A percentile compares a stretch with the other conserved stretches of the same genome.
Conservation (phyloP, 2,113 vertebrate genomes). For the Gnathonemus longibarbis region DNA sequence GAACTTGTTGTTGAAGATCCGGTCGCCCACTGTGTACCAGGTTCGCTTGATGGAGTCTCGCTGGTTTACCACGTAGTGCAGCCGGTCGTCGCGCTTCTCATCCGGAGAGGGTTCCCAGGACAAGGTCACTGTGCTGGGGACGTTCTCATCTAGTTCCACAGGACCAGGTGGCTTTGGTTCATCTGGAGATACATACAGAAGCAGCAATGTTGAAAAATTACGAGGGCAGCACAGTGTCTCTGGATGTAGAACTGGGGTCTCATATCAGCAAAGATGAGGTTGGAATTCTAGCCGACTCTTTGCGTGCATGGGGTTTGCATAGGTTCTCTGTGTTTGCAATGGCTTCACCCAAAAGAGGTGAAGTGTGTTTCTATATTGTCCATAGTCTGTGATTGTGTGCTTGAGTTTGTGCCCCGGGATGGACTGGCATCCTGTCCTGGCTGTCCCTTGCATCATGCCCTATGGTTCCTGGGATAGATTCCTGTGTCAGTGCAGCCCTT, state of each 20-base stretch:
- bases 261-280: background rate
- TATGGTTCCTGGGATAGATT: background rate
- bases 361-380: background rate
- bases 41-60: conserved; percentile 62
- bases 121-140: conserved; percentile 75
- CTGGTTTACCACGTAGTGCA: conserved; percentile 75
- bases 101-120: conserved; percentile 77
- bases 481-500: background rate
- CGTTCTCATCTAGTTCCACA: conserved; percentile 68
- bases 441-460: background rate
- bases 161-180: conserved; percentile 74
- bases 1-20: conserved; percentile 78
- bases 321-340: background rate
- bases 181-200: conserved; percentile 49
- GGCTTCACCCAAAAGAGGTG: background rate
- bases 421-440: background rate
- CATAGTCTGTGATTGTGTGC: background rate
- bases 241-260: background rate
- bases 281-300: background rate
- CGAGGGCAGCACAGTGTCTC: background rate
- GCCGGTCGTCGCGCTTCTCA: conserved; percentile 63
- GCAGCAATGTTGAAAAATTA: background rate
- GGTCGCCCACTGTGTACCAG: conserved; percentile 68
- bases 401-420: background rate
- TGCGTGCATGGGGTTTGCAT: background rate